Evolutionary conservation across 2,797 vertebrate species (phyloP).

Genomic region (Spinibarbus caldwelli): DNA sequence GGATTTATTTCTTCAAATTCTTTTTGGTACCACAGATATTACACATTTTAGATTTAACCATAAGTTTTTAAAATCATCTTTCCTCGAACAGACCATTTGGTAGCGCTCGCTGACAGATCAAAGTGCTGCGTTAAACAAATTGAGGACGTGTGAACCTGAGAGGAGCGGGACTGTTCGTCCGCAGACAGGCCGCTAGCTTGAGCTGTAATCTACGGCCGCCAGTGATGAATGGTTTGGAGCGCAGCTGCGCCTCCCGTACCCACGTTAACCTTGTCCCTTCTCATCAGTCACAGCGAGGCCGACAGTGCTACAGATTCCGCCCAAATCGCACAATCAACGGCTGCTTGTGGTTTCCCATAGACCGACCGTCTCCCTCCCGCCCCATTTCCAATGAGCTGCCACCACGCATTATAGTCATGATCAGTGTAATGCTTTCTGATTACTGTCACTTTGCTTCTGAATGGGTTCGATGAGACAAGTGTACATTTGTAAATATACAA

Average conservation of each 20-base stretch:
- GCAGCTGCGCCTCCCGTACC: conserved; percentile 66
- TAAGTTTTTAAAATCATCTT: conserved; percentile 27
- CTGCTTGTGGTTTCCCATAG: conserved; percentile 15
- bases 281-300: conserved; percentile 72
- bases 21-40: background rate
- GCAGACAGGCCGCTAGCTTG: conserved; percentile 31
- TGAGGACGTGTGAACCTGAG: conserved; percentile 38
- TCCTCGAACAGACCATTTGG: conserved; percentile 35
- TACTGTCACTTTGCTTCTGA: conserved; percentile 57
- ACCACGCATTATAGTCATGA: conserved; percentile 60
- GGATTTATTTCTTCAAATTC: background rate
- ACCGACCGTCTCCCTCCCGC: background rate
- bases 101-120: conserved; percentile 53
- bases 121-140: conserved; percentile 58
- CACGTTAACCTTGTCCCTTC: conserved; percentile 76
- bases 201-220: conserved; percentile 47
- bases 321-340: conserved; percentile 53
- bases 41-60: background rate
- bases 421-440: conserved; percentile 62
- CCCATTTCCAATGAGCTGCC: conserved; percentile 42
- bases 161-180: conserved; percentile 4
- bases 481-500: conserved; percentile 65
- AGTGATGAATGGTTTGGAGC: conserved; percentile 67
- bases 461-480: conserved; percentile 50
- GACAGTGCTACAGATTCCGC: conserved; percentile 55